Evolutionary conservation across 2,113 vertebrate genomes (phyloP), one percentile per base, ranked within the genome.

Genomic region (Chaetodon trifascialis): DNA sequence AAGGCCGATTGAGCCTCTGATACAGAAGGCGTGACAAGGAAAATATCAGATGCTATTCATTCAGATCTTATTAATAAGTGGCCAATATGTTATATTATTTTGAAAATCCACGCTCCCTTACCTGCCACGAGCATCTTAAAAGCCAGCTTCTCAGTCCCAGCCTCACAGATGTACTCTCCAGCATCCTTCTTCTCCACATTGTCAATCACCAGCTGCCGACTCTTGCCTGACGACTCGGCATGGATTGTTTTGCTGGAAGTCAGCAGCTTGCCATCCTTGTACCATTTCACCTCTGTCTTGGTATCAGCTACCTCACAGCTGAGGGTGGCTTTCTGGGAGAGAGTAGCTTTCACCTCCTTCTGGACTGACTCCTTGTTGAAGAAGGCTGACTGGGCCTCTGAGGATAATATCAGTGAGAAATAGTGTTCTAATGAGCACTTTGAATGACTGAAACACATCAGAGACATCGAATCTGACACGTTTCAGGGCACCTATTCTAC

Each of bases 211-310:
- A 97, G 90, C 66, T 85, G 90, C 0, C 94, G 94, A 25, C 62
- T 92, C 66, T 91, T 94, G 30, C 93, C 95, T 11, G 86, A 90
- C 0, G 93, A 86, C 73, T 96, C 95, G 2, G 91, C 11, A n/a
- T 84, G 94, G 14, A 96, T 76, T 25, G 91, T 91, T 64, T 86
- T 95, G 36, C 89, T 95, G 58, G 93, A 74, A 12, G 78, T 17
- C 3, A 97, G 81, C 15, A 94, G 79, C 42, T 84, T 97, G 9
- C 96, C 95, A 0, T 96, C 95, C 73, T 96, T 97, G 92, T 89
- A 96, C 96, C 97, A 97, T 34, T 93, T 96, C 76, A 97, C 96
- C 36, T 96, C 92, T 0, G 93, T 96, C 25, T 93, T 66, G 4
- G 86, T 71, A 72, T 96, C 87, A 23, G 93, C 85, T 1, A 97